Base-by-base conservation (phyloP, 2,888 invertebrate genomes). In the Yponomeuta malinellus region DNA sequence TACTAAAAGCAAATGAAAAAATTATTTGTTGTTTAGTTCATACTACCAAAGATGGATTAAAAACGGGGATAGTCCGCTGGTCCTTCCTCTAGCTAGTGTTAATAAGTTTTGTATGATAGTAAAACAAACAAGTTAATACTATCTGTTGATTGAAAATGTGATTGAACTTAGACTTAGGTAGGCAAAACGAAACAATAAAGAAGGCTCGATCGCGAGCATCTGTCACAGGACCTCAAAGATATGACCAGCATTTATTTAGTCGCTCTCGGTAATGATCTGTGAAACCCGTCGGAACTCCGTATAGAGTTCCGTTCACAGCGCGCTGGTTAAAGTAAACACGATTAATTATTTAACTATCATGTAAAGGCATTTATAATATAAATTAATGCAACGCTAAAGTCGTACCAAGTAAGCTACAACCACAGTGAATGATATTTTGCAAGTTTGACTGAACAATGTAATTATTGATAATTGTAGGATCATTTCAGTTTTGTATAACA, bases 21-120 rank as follows among this genome's bases (percentile, higher is more conserved):
- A 10, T 68, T 48, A 68, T 68, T 52, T 84, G 84, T 88, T 88
- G 86, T 87, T 87, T 84, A 88, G 84, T 85, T 87, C 86, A 86
- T 89, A 37, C 69, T 89, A 90, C 91, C 90, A 91, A 91, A 90
- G 90, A 90, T 86, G 87, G 85, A 85, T 84, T 83, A 83, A 84
- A 83, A 79, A 80, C 81, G 79, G 83, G 81, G 82, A 82, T 82
- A 79, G 76, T 79, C 75, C 77, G 80, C 78, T 81, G 81, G 78
- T 84, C 86, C 85, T 85, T 85, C 82, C 82, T 85, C 83, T 84
- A 83, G 81, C 83, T 89, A 88, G 87, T 86, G 85, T 88, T 83
- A 81, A 86, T 85, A 87, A 84, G 83, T 89, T 90, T 90, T 89
- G 86, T 90, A 90, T 87, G 84, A 89, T 90, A 90, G 85, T 90